Conservation (phyloP, 1,140 invertebrate genomes). For the Periplaneta americana region DNA sequence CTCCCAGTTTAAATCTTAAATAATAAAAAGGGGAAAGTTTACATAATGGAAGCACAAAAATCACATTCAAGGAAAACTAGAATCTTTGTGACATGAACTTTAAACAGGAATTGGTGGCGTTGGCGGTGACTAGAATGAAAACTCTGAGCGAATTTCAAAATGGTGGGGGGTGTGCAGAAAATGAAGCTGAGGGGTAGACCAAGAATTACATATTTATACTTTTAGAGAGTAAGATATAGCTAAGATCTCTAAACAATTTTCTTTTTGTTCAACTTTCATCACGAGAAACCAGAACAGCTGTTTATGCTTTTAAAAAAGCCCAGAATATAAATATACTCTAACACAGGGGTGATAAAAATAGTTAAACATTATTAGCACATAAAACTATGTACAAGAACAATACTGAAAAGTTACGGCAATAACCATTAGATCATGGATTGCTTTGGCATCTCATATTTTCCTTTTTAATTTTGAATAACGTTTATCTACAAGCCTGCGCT, state of each 20-base stretch:
- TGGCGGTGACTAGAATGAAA: neutral
- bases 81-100: neutral
- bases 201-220: neutral
- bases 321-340: neutral
- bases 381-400: no score
- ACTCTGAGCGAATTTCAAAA: neutral
- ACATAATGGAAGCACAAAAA: neutral
- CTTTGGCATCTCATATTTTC: no score
- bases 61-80: neutral
- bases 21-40: neutral
- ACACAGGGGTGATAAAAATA: neutral
- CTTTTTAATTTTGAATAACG: no score
- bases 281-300: neutral
- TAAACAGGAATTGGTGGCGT: neutral
- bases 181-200: neutral
- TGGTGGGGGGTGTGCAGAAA: neutral
- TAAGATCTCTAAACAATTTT: neutral
- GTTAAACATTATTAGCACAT: no score
- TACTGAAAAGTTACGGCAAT: no score
- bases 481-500: no score
- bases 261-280: neutral
- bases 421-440: no score
- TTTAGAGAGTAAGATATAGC: neutral
- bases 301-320: neutral
- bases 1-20: neutral